These are phyloP conservation scores for Pseudotriccus pelzelni DNA, from an alignment of 2,797 vertebrate species.

Conservation along the genomic window DNA sequence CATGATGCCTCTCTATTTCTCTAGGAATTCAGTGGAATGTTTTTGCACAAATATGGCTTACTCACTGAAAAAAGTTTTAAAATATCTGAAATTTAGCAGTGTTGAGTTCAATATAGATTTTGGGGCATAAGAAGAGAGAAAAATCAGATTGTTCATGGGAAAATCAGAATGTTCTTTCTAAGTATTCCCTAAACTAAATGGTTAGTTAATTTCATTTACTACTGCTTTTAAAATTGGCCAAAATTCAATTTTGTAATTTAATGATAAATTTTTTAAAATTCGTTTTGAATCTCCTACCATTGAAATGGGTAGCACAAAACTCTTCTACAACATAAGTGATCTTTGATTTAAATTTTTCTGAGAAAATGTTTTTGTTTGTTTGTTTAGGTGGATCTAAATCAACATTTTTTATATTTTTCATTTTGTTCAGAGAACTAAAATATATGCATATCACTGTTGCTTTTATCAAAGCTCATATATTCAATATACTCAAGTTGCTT, in stretches of 20 bases:
- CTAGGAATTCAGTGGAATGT: background rate
- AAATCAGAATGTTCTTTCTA: background rate
- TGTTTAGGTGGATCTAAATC: background rate
- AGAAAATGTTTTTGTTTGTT: background rate
- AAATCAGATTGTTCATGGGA: background rate
- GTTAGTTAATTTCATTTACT: background rate
- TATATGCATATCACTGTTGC: background rate
- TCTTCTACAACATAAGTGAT: background rate
- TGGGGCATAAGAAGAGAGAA: background rate
- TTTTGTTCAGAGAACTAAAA: background rate
- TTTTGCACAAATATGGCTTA: background rate
- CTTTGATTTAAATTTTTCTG: background rate
- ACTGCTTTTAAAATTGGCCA: background rate
- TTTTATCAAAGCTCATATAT: background rate
- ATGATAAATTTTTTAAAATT: accelerated
- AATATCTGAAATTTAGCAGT: background rate
- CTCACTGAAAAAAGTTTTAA: background rate
- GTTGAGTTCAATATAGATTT: background rate
- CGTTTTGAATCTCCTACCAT: background rate
- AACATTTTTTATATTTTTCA: background rate
- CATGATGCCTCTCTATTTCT: background rate
- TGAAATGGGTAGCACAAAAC: background rate
- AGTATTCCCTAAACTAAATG: background rate
- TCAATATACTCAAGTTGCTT: background rate
- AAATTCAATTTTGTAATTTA: background rate